A percentile compares a stretch with the other conserved stretches of the same genome.
These are phyloP conservation scores for Arremon aurantiirostris DNA, from an alignment of 2,797 vertebrate species.

Conservation along the genomic window DNA sequence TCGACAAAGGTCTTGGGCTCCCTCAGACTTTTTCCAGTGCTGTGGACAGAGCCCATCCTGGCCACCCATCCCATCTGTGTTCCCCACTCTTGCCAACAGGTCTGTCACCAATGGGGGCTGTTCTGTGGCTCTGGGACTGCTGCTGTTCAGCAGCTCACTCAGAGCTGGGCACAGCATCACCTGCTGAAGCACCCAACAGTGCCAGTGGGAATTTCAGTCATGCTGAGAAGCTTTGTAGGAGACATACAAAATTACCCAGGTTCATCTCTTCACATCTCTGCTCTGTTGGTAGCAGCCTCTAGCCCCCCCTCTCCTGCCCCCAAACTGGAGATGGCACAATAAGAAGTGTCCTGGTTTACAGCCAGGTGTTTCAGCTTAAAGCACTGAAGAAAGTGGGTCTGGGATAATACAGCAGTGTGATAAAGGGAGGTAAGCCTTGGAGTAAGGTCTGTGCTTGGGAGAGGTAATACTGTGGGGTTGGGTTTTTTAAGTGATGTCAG, in stretches of 20 bases:
- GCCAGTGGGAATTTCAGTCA: fast-evolving
- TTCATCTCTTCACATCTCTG: not conserved
- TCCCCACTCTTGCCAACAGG: fast-evolving
- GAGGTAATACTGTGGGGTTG: not conserved
- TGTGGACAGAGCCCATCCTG: not conserved
- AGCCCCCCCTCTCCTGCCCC: not conserved
- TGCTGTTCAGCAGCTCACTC: not conserved
- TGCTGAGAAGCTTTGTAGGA: not conserved
- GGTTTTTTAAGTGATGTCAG: not conserved
- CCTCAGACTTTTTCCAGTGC: not conserved
- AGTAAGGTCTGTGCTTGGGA: not conserved
- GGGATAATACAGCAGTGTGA: not conserved
- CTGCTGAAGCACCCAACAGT: fast-evolving
- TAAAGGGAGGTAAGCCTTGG: not conserved
- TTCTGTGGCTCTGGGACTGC: not conserved
- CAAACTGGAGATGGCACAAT: not conserved
- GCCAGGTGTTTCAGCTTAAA: not conserved
- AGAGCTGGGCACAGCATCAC: not conserved
- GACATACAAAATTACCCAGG: not conserved
- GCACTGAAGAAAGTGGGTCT: not conserved
- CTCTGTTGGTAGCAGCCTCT: not conserved
- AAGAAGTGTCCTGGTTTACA: not conserved
- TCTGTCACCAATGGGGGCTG: fast-evolving
- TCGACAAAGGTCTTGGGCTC: not conserved
- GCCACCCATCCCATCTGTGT: not conserved